phyloP scores from a whole-genome alignment of 2,888 invertebrate species.

The Drosophila kokeensis region DNA sequence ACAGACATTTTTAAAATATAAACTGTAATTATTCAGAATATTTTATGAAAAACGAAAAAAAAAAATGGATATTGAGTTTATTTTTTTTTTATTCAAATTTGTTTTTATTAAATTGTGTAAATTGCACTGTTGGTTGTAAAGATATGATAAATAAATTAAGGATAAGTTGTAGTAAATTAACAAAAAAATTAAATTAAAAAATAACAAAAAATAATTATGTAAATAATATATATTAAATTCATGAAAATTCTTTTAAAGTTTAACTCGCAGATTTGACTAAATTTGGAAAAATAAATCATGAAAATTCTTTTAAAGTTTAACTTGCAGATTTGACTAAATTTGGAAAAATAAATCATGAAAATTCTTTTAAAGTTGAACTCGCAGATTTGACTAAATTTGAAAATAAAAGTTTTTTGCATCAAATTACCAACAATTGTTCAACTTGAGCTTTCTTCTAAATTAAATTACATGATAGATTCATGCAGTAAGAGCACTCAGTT shows the following conservation, averaged over 20 bases:
- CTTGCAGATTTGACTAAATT: no score
- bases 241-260: no score
- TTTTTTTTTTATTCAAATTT: neutral
- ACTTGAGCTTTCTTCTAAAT: neutral
- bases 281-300: no score
- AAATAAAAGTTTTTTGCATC: neutral
- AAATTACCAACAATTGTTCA: neutral
- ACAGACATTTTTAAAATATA: neutral
- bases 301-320: no score
- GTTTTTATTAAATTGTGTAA: neutral
- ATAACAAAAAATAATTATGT: fast-evolving
- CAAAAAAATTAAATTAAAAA: neutral
- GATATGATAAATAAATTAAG: neutral
- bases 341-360: no score
- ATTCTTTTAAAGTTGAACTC: no score
- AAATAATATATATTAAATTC: neutral
- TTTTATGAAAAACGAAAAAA: neutral
- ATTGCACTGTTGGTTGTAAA: neutral
- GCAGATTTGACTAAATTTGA: no score
- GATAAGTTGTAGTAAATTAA: neutral
- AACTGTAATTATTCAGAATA: neutral
- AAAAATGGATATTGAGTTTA: neutral
- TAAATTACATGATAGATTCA: neutral
- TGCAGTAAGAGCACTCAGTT: conserved; percentile 21
- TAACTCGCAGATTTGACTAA: no score